These are phyloP conservation scores for Varecia variegata DNA, from an alignment of 2,797 vertebrate genomes.

Conservation along the genomic window DNA sequence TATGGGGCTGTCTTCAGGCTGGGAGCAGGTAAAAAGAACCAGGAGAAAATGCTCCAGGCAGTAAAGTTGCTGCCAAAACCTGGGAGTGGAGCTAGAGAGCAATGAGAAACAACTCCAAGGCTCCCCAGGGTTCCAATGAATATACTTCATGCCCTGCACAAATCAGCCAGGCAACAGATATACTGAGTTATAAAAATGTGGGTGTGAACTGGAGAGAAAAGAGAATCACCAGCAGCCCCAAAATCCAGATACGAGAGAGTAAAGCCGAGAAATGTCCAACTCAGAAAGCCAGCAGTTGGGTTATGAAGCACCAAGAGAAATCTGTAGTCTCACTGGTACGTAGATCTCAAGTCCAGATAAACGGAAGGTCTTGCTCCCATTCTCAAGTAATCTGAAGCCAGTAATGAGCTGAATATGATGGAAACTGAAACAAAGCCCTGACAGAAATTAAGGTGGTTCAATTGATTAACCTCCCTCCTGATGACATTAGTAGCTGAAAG, in stretches of 20 bases:
- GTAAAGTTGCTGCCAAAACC: not conserved
- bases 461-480: not conserved
- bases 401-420: not conserved
- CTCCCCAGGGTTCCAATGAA: no score
- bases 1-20: not conserved
- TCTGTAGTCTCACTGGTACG: not conserved
- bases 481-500: not conserved
- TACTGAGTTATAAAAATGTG: not conserved
- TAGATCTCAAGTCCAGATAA: not conserved
- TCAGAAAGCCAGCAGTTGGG: not conserved
- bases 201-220: not conserved
- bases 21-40: not conserved
- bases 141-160: not conserved
- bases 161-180: not conserved
- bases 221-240: not conserved
- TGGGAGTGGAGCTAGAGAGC: not conserved
- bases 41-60: not conserved
- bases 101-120: not conserved
- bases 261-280: not conserved
- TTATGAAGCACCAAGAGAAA: not conserved
- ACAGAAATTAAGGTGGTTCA: not conserved
- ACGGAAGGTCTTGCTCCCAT: not conserved
- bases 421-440: not conserved
- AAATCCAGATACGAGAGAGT: not conserved
- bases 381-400: not conserved